Percentiles rank a stretch among this genome's conserved stretches.
Conservation (phyloP, 2,113 vertebrate genomes). For the Monarcha castaneiventris region DNA sequence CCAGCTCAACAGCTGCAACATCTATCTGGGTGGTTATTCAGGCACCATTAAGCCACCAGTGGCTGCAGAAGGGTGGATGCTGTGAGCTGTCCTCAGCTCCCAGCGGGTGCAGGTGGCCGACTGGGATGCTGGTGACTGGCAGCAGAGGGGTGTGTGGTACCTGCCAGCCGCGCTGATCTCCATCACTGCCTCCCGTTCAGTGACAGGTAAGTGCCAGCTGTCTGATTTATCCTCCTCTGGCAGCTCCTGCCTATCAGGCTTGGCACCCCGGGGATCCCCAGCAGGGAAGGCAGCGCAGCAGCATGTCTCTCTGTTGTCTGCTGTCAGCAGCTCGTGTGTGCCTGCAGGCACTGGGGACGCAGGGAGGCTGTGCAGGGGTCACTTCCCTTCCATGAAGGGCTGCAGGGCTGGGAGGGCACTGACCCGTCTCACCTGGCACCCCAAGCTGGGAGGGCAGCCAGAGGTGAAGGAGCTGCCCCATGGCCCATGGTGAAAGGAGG, state of each 20-base stretch:
- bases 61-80: neutral
- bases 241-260: constrained; percentile 16
- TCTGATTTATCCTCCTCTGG: neutral
- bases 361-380: neutral
- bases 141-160: neutral
- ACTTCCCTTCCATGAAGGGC: neutral
- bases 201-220: neutral
- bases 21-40: accelerated
- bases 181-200: neutral
- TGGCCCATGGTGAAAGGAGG: neutral
- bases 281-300: neutral
- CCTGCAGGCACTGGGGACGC: neutral
- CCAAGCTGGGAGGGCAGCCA: neutral
- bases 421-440: neutral
- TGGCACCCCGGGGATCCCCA: neutral
- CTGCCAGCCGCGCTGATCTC: neutral
- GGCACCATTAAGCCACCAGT: neutral
- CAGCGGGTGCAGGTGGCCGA: neutral
- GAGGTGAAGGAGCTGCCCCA: neutral
- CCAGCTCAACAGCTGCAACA: neutral
- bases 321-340: neutral
- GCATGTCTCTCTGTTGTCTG: neutral
- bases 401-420: neutral
- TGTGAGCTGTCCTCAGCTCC: neutral
- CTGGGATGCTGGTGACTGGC: neutral